phyloP scores from a whole-genome alignment of 1,140 invertebrate species.

The Solenopsis fugax region DNA sequence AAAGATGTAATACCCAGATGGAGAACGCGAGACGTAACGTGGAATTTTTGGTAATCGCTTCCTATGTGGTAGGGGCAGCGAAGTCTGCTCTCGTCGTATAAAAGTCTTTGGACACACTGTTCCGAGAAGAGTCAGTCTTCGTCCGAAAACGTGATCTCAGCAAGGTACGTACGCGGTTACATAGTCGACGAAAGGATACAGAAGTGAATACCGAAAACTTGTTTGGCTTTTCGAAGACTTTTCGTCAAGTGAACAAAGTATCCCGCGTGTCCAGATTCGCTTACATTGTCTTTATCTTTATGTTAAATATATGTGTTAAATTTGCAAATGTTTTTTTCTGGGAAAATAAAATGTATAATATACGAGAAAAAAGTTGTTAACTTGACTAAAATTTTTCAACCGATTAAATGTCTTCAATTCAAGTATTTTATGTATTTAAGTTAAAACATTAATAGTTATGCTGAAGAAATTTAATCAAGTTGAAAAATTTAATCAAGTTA shows the following conservation, averaged over 20 bases:
- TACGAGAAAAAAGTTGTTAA: no score
- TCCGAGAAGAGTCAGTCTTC: slow-evolving; percentile 20
- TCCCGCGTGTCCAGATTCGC: background rate
- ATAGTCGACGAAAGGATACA: background rate
- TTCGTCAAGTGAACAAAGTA: background rate
- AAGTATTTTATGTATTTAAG: no score
- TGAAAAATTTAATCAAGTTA: no score
- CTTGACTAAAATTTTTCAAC: no score
- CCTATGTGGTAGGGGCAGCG: slow-evolving; percentile 29
- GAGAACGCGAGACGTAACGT: background rate
- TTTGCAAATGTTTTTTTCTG: background rate
- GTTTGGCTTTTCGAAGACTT: background rate
- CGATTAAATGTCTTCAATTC: no score
- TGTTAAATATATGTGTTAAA: background rate
- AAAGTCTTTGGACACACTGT: slow-evolving; percentile 25
- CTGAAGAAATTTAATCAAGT: no score
- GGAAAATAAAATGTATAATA: background rate
- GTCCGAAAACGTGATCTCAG: slow-evolving; percentile 39
- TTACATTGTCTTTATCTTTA: no score
- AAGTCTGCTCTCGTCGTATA: slow-evolving; percentile 43
- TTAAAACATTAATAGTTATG: no score
- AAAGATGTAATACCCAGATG: background rate
- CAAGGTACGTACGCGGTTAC: slow-evolving; percentile 32
- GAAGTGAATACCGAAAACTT: background rate
- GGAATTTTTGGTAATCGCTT: slow-evolving; percentile 8